phyloP scores from a whole-genome alignment of 1,140 invertebrate species.

The Pogonomyrmex barbatus region DNA sequence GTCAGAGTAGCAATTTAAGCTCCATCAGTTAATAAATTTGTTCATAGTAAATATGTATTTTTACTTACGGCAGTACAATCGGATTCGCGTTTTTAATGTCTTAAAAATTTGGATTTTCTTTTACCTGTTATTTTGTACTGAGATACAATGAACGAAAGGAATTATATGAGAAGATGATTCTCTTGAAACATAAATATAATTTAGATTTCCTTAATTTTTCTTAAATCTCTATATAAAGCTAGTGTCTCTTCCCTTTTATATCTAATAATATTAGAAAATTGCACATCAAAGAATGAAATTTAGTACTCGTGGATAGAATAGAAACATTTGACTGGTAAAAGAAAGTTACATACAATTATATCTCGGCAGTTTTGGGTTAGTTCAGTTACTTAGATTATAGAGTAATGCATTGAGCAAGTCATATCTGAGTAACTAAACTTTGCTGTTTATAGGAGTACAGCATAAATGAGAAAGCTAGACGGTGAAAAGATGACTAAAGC shows the following conservation, averaged over 20 bases:
- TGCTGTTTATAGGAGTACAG: conserved; percentile 76
- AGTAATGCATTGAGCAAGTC: conserved; percentile 67
- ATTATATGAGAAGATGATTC: conserved; percentile 52
- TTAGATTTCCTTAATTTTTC: conserved; percentile 31
- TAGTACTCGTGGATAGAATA: conserved; percentile 39
- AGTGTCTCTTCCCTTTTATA: conserved; percentile 14
- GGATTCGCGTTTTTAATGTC: conserved; percentile 71
- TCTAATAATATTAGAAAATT: conserved; percentile 52
- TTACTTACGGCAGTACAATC: conserved; percentile 79
- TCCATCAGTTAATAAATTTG: conserved; percentile 72
- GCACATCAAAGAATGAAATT: conserved; percentile 57
- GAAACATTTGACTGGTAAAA: conserved; percentile 69
- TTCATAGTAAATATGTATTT: conserved; percentile 69
- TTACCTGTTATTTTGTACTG: conserved; percentile 70
- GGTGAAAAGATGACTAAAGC: conserved; percentile 57
- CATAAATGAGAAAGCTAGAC: conserved; percentile 75
- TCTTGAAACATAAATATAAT: conserved; percentile 48
- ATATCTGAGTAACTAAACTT: conserved; percentile 80
- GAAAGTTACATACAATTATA: conserved; percentile 72
- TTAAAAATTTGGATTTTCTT: conserved; percentile 76
- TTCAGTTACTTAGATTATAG: conserved; percentile 78
- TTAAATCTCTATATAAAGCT: conserved; percentile 59
- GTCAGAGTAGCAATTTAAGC: conserved; percentile 73
- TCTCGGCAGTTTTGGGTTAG: conserved; percentile 79
- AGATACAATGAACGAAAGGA: conserved; percentile 57